phyloP scores from a whole-genome alignment of 2,113 vertebrate genomes.

The Stegastes partitus region DNA sequence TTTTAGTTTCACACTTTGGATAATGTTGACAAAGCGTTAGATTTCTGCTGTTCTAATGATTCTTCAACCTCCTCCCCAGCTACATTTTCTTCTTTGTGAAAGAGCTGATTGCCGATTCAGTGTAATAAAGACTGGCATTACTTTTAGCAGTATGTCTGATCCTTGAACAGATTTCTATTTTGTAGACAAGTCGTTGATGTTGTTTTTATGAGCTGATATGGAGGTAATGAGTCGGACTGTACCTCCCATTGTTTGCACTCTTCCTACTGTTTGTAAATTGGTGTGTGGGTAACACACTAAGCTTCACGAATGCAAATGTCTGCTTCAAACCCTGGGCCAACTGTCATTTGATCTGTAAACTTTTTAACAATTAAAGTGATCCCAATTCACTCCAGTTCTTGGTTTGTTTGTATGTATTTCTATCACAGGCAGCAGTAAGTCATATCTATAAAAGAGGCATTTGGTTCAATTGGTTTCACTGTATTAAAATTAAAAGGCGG shows the following conservation, averaged over 20 bases:
- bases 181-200: constrained; percentile 36
- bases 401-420: too few relatives aligned
- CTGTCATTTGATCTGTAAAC: constrained; percentile 48
- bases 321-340: constrained; percentile 37
- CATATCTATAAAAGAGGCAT: neutral
- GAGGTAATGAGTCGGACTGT: constrained; percentile 1
- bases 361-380: constrained; percentile 73
- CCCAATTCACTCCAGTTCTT: constrained; percentile 6
- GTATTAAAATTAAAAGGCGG: neutral
- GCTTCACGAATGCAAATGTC: constrained; percentile 30
- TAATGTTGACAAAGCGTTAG: neutral
- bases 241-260: constrained; percentile 56
- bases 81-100: neutral
- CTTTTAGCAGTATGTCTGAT: constrained; percentile 46
- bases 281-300: constrained; percentile 42
- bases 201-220: constrained; percentile 44
- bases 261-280: constrained; percentile 59
- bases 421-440: too few relatives aligned
- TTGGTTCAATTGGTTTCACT: neutral
- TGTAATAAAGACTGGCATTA: constrained; percentile 29
- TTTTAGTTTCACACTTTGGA: constrained; percentile 13
- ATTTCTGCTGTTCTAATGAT: neutral
- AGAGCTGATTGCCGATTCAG: neutral
- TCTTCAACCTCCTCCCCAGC: neutral
- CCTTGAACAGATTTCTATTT: constrained; percentile 51